Evolutionary conservation across 2,113 vertebrate species (phyloP), one percentile per base, ranked within the genome.

Genomic region (Bombycilla garrulus): DNA sequence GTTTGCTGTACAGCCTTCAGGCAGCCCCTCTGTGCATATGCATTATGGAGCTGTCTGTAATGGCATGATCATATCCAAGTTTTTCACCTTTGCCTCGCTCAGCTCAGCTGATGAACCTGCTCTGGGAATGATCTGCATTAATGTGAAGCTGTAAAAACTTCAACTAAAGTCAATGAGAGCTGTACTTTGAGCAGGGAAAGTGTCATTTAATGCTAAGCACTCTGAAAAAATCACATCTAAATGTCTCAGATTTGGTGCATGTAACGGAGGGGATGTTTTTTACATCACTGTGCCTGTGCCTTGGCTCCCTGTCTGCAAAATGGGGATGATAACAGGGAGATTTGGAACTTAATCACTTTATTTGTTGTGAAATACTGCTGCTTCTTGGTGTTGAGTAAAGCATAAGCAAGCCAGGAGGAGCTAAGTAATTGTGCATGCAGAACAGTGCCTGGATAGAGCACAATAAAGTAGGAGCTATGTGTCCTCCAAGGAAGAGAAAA

Each of bases 101-200:
- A 91, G 94, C 80, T 29, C 91, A 71, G 72, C 60, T 22, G 5
- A 64, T 81, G 86, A 95, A 81, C 94, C 91, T 88, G 86, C 92
- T 86, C 72, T 89, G 89, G 94, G 95, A 92, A 95, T 81, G 94
- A 90, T 86, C 94, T 93, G 81, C 94, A 81, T 95, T 97, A 96
- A 95, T 94, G 81, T 53, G 56, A 66, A 79, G 89, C 94, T 76
- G 92, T 95, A 95, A 95, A 93, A 95, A 91, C 95, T 96, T 89
- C 94, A 62, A 0, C 72, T 0, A 1, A 86, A 95, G 94, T 95
- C 92, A 89, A 45, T 83, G 88, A 81, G 73, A 89, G 86, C 86
- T 91, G 83, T 70, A 80, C 88, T 93, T 72, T 51, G 94, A 89
- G 91, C 83, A 91, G 89, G 50, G 42, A 26, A 96, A 89, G 91